phyloP scores from a whole-genome alignment of 1,140 invertebrate genomes.

The Schlechtendalia chinensis region DNA sequence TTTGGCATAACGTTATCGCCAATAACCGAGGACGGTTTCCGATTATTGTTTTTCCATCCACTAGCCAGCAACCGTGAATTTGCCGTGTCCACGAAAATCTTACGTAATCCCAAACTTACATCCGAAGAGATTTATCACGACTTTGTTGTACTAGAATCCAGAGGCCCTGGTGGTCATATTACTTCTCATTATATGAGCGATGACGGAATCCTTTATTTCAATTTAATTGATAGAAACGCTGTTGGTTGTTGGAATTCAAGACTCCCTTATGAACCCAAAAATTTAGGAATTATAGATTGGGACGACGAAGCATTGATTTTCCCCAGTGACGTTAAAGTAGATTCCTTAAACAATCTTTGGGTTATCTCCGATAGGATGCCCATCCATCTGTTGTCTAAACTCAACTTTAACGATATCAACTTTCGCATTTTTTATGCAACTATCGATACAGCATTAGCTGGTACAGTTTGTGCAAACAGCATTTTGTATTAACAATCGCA shows the following conservation, averaged over 20 bases:
- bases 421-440: slow-evolving; percentile 73
- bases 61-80: slow-evolving; percentile 74
- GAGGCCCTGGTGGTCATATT: slow-evolving; percentile 70
- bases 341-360: slow-evolving; percentile 64
- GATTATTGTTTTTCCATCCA: slow-evolving; percentile 74
- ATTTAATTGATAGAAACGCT: slow-evolving; percentile 74
- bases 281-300: slow-evolving; percentile 65
- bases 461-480: slow-evolving; percentile 67
- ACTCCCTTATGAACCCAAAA: slow-evolving; percentile 60
- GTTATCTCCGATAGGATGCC: slow-evolving; percentile 79
- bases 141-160: slow-evolving; percentile 67
- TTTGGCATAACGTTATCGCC: slow-evolving; percentile 75
- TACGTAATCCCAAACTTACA: slow-evolving; percentile 62
- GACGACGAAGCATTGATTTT: slow-evolving; percentile 75
- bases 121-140: slow-evolving; percentile 59
- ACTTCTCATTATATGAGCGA: slow-evolving; percentile 72
- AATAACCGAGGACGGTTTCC: slow-evolving; percentile 64
- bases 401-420: slow-evolving; percentile 75
- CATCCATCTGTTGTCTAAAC: slow-evolving; percentile 67
- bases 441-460: slow-evolving; percentile 64
- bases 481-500: neutral
- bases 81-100: slow-evolving; percentile 69
- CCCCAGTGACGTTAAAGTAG: slow-evolving; percentile 75
- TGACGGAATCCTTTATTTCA: slow-evolving; percentile 71
- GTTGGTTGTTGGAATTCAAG: slow-evolving; percentile 76